Evolutionary conservation across 2,888 invertebrate genomes (phyloP).

Genomic region (Lissocephala sabroskyi): DNA sequence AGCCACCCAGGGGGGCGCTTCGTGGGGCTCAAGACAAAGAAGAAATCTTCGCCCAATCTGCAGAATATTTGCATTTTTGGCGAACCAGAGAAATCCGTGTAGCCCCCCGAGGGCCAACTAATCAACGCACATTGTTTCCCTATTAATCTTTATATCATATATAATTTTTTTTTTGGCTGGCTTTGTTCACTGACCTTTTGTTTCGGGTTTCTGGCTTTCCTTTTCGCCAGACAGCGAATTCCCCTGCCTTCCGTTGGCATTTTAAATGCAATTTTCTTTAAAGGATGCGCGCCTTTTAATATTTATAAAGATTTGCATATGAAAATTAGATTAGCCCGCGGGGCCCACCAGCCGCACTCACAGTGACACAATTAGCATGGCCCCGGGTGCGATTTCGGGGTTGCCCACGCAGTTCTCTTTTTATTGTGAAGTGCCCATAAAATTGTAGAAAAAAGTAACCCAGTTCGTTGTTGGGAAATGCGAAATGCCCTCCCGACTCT

Average conservation of each 20-base stretch:
- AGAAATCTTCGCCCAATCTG: not conserved
- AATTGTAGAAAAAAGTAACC: constrained; percentile 39
- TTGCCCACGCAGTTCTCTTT: constrained; percentile 22
- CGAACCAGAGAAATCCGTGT: not conserved
- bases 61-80: constrained; percentile 2
- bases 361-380: constrained; percentile 55
- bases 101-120: not conserved
- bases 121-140: not conserved
- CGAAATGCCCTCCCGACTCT: no score
- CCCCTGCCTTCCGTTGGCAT: no score
- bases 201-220: not conserved
- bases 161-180: not conserved
- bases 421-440: constrained; percentile 23
- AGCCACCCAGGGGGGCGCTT: no score
- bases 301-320: constrained; percentile 4
- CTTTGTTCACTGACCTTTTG: no score
- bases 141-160: not conserved
- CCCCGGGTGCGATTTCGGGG: no score
- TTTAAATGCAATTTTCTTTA: no score
- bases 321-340: no score
- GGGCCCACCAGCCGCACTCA: constrained; percentile 27
- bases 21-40: no score
- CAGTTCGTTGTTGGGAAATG: constrained; percentile 27
- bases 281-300: no score
- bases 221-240: not conserved